Conservation (phyloP, 1,140 invertebrate species). For the Diabrotica virgifera region DNA sequence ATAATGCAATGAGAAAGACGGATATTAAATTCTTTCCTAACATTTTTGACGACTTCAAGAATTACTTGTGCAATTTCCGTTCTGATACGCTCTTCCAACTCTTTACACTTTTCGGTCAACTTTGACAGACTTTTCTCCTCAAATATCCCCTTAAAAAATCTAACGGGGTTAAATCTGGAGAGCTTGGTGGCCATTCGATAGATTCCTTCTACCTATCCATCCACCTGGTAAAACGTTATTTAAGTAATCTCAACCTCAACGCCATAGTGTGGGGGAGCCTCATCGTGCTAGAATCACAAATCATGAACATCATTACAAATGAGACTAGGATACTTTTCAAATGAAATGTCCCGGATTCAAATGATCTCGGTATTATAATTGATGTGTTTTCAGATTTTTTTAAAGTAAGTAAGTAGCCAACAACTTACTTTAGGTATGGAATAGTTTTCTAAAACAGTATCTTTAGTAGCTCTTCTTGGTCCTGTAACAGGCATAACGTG, state of each 20-base stretch:
- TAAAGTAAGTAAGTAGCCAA: too few relatives aligned
- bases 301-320: too few relatives aligned
- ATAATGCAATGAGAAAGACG: too few relatives aligned
- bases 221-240: not conserved
- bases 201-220: not conserved
- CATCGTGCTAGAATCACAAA: not conserved
- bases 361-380: too few relatives aligned
- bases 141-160: not conserved
- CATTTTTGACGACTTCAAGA: too few relatives aligned
- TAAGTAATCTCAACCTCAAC: not conserved
- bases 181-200: not conserved
- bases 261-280: not conserved
- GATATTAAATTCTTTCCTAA: too few relatives aligned
- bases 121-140: not conserved
- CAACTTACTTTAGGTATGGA: constrained; percentile 59
- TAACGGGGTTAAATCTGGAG: not conserved
- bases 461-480: constrained; percentile 59
- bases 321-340: too few relatives aligned
- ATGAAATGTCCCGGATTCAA: too few relatives aligned
- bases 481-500: constrained; percentile 63
- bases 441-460: constrained; percentile 61
- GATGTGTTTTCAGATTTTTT: too few relatives aligned
- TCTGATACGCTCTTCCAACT: too few relatives aligned
- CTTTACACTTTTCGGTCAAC: too few relatives aligned
- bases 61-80: too few relatives aligned